These are phyloP conservation scores for Blera fallax DNA, from an alignment of 2,888 invertebrate genomes.

Conservation along the genomic window DNA sequence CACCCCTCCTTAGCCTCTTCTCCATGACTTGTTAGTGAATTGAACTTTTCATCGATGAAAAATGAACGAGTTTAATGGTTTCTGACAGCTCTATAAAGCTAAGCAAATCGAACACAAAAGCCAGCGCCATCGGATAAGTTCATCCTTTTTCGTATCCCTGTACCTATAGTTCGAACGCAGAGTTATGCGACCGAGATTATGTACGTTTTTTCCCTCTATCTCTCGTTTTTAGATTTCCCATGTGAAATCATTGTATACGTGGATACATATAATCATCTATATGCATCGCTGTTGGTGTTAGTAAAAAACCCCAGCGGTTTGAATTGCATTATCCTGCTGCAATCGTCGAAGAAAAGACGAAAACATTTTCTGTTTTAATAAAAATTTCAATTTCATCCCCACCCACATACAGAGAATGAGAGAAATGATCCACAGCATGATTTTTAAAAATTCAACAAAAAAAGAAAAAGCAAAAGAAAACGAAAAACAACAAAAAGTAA, in stretches of 20 bases:
- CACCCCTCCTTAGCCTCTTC: no score
- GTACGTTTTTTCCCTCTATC: no score
- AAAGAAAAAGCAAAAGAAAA: not conserved
- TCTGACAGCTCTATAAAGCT: slow-evolving; percentile 68
- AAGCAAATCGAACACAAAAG: slow-evolving; percentile 67
- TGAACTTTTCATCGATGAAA: slow-evolving; percentile 69
- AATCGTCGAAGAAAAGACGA: slow-evolving; percentile 29
- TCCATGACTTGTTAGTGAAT: slow-evolving; percentile 51
- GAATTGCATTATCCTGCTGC: slow-evolving; percentile 54
- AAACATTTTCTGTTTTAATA: slow-evolving; percentile 56
- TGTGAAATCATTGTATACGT: slow-evolving; percentile 3
- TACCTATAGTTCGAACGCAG: slow-evolving; percentile 15
- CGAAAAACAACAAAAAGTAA: not conserved
- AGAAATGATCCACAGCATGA: slow-evolving; percentile 55
- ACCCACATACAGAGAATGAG: not conserved
- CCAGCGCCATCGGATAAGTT: slow-evolving; percentile 52
- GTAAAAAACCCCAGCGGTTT: slow-evolving; percentile 34
- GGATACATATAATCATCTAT: not conserved
- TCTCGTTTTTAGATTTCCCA: slow-evolving; percentile 40
- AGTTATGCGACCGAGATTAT: slow-evolving; percentile 50
- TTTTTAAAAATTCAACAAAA: slow-evolving; percentile 9
- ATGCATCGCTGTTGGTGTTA: not conserved
- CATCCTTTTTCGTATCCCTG: not conserved
- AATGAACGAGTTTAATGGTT: slow-evolving; percentile 67
- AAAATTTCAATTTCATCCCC: not conserved